Percentiles rank a stretch among this genome's conserved stretches.
Conservation (phyloP, 1,140 invertebrate species). For the Asobara japonica region DNA sequence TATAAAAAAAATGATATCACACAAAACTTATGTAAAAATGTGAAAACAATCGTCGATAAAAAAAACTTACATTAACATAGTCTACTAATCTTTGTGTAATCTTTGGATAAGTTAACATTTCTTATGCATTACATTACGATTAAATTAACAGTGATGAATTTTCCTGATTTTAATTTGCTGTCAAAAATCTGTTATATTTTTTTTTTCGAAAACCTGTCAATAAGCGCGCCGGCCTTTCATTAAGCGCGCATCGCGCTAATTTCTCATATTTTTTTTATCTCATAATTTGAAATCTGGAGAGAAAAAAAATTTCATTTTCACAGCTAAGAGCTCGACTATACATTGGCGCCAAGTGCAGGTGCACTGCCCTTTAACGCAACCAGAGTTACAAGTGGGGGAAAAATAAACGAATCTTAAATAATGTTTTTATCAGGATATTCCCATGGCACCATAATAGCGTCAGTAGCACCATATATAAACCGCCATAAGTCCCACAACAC, state of each 20-base stretch:
- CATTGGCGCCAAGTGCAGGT: neutral
- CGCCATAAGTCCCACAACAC: slow-evolving; percentile 4
- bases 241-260: neutral
- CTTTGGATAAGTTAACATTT: neutral
- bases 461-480: slow-evolving; percentile 56
- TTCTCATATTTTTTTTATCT: neutral
- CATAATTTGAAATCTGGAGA: neutral
- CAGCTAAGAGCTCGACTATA: neutral
- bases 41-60: neutral
- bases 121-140: neutral
- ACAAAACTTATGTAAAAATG: neutral
- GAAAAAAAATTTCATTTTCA: neutral
- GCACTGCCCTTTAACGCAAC: neutral
- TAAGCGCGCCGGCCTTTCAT: too few species aligned
- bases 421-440: slow-evolving; percentile 64
- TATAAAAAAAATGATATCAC: too few species aligned
- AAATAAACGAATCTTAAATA: slow-evolving; percentile 36
- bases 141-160: too few species aligned
- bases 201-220: too few species aligned
- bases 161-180: too few species aligned
- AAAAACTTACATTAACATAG: neutral
- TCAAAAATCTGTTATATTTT: too few species aligned
- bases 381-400: neutral
- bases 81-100: neutral
- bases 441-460: slow-evolving; percentile 59